Base-by-base conservation (phyloP, 2,113 vertebrate species). In the Brachionichthys hirsutus region DNA sequence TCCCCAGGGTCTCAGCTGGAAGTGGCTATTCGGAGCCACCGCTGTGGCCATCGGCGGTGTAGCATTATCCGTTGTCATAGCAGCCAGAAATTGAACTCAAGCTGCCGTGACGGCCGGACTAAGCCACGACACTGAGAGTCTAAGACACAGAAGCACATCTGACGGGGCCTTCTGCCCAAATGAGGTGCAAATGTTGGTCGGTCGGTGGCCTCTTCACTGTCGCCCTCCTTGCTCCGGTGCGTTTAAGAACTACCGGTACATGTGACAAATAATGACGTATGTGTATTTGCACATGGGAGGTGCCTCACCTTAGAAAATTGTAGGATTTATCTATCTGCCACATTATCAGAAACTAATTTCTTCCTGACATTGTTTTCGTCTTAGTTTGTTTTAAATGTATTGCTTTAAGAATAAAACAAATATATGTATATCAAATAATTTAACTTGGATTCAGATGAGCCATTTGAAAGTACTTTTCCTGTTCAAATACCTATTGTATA, bases 21-120 rank as follows among this genome's bases (percentile, higher is more conserved):
- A 98, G 82, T 98, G 96, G 96, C 92, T 99, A 42, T 99, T 99
- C 0, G 96, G 97, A 0, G 96, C 97, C 0, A 97, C 96, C 0
- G 95, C 95, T 0, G 93, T 98, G 4, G 97, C 96, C 7, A 92
- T 99, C 0, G 96, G 97, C 1, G 95, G 97, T 0, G 94, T 99
- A 73, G 96, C 96, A 12, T 84, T 99, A 78, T 99, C 97, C 0
- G 95, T 99, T 20, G 93, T 97, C 90, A 95, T 99, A 20, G 97
- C 96, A 2, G 97, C 97, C 34, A 94, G 96, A 87, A 98, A 97
- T 82, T 99, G 89, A 92, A 61, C 22, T 16, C 16, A 65, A 38
- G 70, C 53, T 59, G 63, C 35, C 24, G 43, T 40, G 54, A 68
- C 9, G 41, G 16, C 70, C 55, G 54, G 67, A 65, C 56, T 60